phyloP scores from a whole-genome alignment of 2,888 invertebrate genomes.

The Eurytoma californica region DNA sequence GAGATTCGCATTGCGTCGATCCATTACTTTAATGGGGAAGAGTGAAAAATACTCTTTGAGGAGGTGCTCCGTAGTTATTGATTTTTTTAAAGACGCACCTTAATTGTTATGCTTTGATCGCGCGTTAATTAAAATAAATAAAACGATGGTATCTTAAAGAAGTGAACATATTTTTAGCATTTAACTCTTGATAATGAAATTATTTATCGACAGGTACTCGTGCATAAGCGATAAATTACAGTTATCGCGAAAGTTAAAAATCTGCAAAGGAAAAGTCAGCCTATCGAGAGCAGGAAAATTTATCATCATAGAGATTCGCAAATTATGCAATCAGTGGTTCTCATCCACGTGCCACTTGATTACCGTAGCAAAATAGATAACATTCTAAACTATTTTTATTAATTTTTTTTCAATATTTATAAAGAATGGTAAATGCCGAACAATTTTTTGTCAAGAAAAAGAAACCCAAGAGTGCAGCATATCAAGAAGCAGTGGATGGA shows the following conservation, averaged over 20 bases:
- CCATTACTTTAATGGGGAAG: no score
- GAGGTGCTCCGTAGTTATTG: no score
- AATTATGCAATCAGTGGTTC: slow-evolving; percentile 5
- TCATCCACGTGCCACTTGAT: no score
- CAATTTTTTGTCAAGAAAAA: background rate
- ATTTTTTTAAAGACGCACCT: no score
- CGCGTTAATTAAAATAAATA: slow-evolving; percentile 27
- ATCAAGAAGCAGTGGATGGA: slow-evolving; percentile 15
- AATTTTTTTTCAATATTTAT: no score
- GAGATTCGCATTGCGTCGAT: no score
- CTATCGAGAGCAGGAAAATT: slow-evolving; percentile 27
- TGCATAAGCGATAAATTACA: slow-evolving; percentile 31
- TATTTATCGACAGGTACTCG: slow-evolving; percentile 24
- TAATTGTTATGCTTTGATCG: background rate
- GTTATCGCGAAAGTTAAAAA: slow-evolving; percentile 18
- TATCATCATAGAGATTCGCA: slow-evolving; percentile 16
- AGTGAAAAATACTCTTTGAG: no score
- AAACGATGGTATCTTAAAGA: background rate
- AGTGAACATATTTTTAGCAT: slow-evolving; percentile 32
- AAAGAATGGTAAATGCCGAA: background rate
- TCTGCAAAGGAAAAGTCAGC: background rate
- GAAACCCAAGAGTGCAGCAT: background rate
- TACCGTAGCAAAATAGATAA: no score
- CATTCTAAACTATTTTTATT: no score
- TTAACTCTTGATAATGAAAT: slow-evolving; percentile 34